Percentiles rank a stretch among this genome's conserved stretches.
These are phyloP conservation scores for Emys orbicularis DNA, from an alignment of 2,797 vertebrate genomes.

Conservation along the genomic window DNA sequence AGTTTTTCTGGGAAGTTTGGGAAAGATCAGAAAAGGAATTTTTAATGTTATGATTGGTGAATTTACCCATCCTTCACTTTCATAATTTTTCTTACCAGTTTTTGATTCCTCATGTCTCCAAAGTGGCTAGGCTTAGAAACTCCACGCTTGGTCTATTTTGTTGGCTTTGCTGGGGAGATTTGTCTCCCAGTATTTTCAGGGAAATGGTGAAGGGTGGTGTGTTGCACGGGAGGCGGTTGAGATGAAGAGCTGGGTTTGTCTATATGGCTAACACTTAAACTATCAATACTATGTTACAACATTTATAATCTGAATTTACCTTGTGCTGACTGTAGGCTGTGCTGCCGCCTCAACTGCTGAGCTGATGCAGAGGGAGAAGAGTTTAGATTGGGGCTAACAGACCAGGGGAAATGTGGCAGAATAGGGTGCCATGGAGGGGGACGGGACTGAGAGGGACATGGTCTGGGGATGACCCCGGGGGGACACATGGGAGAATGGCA, in stretches of 20 bases:
- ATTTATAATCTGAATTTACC: background rate
- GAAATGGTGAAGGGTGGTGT: background rate
- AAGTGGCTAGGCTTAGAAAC: background rate
- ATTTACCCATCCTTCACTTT: constrained; percentile 19
- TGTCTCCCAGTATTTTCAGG: background rate
- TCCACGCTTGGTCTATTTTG: background rate
- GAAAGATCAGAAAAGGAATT: background rate
- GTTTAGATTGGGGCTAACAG: background rate
- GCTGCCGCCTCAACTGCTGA: constrained; percentile 22
- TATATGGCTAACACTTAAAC: constrained; percentile 28
- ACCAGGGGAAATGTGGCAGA: background rate
- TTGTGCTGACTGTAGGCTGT: constrained; percentile 22
- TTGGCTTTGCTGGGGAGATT: constrained; percentile 9
- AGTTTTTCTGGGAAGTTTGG: background rate
- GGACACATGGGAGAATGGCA: background rate
- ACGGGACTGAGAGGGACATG: background rate
- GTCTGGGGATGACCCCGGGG: background rate
- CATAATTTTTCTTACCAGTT: background rate
- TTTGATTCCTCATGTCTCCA: background rate
- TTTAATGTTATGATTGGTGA: background rate
- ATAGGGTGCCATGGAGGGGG: background rate
- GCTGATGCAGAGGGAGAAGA: background rate
- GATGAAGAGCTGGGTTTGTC: constrained; percentile 30
- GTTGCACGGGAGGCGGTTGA: background rate
- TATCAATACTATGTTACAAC: background rate